phyloP scores from a whole-genome alignment of 2,888 invertebrate genomes.

The Spilosoma lubricipeda region DNA sequence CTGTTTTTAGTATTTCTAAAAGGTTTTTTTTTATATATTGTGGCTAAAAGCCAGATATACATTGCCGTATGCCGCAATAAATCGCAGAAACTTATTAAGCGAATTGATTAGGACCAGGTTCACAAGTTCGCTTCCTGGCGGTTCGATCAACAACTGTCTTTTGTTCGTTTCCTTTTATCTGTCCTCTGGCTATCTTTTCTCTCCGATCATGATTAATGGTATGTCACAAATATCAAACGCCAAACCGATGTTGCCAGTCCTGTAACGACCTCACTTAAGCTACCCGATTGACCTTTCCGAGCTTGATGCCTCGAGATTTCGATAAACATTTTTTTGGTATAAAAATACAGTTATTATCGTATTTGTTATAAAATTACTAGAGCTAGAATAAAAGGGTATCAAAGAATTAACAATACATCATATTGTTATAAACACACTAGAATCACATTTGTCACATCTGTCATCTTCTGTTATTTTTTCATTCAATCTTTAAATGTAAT shows the following conservation, averaged over 20 bases:
- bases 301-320: background rate
- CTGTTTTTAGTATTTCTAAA: background rate
- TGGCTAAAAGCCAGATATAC: background rate
- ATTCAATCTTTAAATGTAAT: no score
- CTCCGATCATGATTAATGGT: constrained; percentile 1
- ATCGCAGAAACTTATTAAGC: background rate
- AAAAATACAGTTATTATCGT: background rate
- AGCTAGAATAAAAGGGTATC: background rate
- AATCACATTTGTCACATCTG: background rate
- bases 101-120: background rate
- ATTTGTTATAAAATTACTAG: background rate
- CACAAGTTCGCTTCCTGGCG: background rate
- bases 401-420: background rate
- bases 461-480: background rate
- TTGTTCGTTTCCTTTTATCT: background rate
- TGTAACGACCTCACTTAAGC: background rate
- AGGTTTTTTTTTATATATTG: background rate
- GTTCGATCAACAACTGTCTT: background rate
- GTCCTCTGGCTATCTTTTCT: background rate
- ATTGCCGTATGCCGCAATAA: background rate
- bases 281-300: background rate
- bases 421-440: background rate
- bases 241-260: constrained; percentile 1
- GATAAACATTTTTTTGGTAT: background rate
- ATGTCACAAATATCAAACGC: background rate